Evolutionary conservation across 2,888 invertebrate species (phyloP).

Genomic region (Drosophila parthenogenetica): DNA sequence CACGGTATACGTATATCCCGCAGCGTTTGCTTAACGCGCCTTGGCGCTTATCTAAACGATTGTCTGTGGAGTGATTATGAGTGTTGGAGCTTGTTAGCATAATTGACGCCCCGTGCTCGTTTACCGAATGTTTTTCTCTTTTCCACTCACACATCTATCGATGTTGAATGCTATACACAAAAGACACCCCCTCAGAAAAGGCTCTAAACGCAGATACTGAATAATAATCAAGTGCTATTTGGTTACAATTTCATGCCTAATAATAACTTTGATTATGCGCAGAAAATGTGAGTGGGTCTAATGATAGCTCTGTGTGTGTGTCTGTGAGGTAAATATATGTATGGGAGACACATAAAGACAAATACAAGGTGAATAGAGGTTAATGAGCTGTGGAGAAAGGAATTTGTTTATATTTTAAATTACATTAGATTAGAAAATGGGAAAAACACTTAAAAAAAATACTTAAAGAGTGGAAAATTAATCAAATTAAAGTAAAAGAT

Average conservation of each 20-base stretch:
- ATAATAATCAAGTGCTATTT: constrained; percentile 77
- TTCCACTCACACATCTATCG: neutral
- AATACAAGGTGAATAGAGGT: constrained; percentile 17
- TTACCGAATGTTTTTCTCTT: constrained; percentile 36
- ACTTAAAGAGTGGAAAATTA: neutral
- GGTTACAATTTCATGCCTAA: constrained; percentile 70
- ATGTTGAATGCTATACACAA: constrained; percentile 27
- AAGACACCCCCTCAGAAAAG: constrained; percentile 3
- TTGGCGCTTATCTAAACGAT: constrained; percentile 79
- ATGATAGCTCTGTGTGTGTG: constrained; percentile 5
- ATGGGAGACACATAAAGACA: neutral
- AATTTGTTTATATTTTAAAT: constrained; percentile 5
- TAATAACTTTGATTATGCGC: constrained; percentile 59
- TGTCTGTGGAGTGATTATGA: constrained; percentile 82
- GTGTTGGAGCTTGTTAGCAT: constrained; percentile 80
- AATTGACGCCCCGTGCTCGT: constrained; percentile 77
- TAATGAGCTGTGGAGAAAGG: constrained; percentile 9
- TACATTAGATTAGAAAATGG: neutral
- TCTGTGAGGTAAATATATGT: neutral
- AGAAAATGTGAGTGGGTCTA: constrained; percentile 18
- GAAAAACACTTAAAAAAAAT: neutral
- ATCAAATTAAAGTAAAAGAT: neutral
- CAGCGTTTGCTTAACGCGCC: constrained; percentile 79
- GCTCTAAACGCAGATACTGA: constrained; percentile 63
- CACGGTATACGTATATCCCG: constrained; percentile 64